Conservation (phyloP, 1,140 invertebrate genomes). For the Araneus ventricosus region DNA sequence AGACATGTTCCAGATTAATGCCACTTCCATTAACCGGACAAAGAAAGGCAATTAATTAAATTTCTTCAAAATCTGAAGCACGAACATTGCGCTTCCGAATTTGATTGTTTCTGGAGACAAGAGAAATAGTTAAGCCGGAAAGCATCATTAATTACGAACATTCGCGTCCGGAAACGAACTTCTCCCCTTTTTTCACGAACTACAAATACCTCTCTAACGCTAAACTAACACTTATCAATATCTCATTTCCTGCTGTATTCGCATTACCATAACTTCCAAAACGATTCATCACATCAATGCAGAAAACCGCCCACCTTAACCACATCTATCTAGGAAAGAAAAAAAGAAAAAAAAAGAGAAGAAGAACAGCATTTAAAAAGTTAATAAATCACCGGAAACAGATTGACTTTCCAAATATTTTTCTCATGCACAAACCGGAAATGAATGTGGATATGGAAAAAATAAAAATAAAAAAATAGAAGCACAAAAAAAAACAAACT, state of each 20-base stretch:
- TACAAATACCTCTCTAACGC: background rate
- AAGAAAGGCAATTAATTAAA: no score
- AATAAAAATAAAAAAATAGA: slow-evolving; percentile 33
- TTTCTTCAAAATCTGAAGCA: background rate
- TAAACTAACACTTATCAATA: slow-evolving; percentile 50
- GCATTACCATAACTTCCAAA: slow-evolving; percentile 22
- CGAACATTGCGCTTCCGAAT: background rate
- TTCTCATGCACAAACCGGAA: slow-evolving; percentile 43
- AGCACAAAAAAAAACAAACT: background rate
- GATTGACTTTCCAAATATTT: slow-evolving; percentile 71
- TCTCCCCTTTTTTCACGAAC: background rate
- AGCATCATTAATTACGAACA: slow-evolving; percentile 13
- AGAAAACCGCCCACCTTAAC: background rate
- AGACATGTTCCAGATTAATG: no score
- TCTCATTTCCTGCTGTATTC: slow-evolving; percentile 33
- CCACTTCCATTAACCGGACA: no score
- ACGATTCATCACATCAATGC: background rate
- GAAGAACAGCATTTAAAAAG: slow-evolving; percentile 36
- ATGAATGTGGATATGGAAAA: background rate
- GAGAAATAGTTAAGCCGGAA: background rate
- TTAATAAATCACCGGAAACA: slow-evolving; percentile 74
- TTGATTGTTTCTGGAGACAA: background rate
- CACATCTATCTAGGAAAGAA: background rate
- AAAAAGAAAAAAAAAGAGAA: background rate
- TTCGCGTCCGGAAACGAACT: background rate